Evolutionary conservation across 2,113 vertebrate species (phyloP).

Genomic region (Solea solea): DNA sequence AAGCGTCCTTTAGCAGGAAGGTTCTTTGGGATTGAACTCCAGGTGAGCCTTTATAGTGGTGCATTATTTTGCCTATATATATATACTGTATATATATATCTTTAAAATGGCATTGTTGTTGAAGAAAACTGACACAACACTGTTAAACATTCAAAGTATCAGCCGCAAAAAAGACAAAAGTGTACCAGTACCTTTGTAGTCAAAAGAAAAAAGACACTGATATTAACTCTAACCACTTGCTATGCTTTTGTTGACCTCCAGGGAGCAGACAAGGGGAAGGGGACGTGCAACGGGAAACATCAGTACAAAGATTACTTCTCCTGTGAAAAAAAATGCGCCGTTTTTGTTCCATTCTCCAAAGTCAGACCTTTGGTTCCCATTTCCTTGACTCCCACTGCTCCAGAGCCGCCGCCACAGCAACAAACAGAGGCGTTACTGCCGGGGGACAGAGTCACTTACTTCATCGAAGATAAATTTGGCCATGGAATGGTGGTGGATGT

Average conservation of each 20-base stretch:
- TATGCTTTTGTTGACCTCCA: conserved; percentile 39
- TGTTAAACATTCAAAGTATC: too few relatives aligned
- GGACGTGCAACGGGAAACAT: conserved; percentile 62
- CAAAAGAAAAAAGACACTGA: too few relatives aligned
- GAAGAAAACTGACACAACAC: too few relatives aligned
- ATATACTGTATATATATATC: too few relatives aligned
- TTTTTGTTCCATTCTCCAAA: conserved; percentile 82
- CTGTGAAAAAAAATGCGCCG: conserved; percentile 76
- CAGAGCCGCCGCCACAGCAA: accelerated
- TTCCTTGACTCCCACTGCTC: accelerated
- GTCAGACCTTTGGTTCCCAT: conserved; percentile 50
- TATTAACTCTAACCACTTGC: too few relatives aligned
- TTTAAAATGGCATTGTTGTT: too few relatives aligned
- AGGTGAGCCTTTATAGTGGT: conserved; percentile 72
- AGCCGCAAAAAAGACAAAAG: too few relatives aligned
- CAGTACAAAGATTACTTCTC: conserved; percentile 28
- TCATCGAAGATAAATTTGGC: conserved; percentile 25
- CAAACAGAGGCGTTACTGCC: conserved; percentile 41
- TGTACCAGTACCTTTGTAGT: too few relatives aligned
- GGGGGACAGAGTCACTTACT: conserved; percentile 85
- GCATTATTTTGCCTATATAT: too few relatives aligned
- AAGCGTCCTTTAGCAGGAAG: neutral
- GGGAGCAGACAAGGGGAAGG: conserved; percentile 79
- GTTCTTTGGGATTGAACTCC: conserved; percentile 85
- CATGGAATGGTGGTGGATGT: conserved; percentile 81